Evolutionary conservation across 2,888 invertebrate genomes (phyloP).

Genomic region (Ganaspis brasiliensis): DNA sequence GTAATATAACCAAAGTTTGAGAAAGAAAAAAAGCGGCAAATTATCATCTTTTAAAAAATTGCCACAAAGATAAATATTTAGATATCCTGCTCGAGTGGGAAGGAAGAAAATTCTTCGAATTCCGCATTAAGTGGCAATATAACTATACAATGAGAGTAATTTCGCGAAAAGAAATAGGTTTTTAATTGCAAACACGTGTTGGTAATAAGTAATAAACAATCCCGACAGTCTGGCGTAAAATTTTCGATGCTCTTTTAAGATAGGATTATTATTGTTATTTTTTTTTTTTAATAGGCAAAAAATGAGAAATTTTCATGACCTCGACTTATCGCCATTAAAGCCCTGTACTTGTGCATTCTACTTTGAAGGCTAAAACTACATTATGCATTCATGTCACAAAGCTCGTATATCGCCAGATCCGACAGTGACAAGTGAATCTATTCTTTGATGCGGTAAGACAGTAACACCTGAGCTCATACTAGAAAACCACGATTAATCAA

Average conservation of each 20-base stretch:
- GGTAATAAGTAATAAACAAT: constrained; percentile 2
- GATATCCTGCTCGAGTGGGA: background rate
- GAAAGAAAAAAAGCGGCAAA: too few species aligned
- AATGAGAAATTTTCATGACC: background rate
- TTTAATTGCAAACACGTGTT: constrained; percentile 18
- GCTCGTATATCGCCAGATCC: constrained; percentile 19
- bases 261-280: background rate
- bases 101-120: background rate
- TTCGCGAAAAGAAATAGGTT: constrained; percentile 14
- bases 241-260: constrained; percentile 6
- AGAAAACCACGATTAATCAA: constrained; percentile 23
- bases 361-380: constrained; percentile 31
- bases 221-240: background rate
- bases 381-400: constrained; percentile 39
- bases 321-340: constrained; percentile 24
- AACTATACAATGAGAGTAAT: background rate
- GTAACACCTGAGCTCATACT: constrained; percentile 21
- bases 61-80: background rate
- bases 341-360: constrained; percentile 19
- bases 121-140: background rate
- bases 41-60: too few species aligned
- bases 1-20: too few species aligned
- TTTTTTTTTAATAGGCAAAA: background rate
- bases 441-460: constrained; percentile 30
- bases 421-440: constrained; percentile 40